phyloP scores from a whole-genome alignment of 2,888 invertebrate genomes.

The Thera britannica region DNA sequence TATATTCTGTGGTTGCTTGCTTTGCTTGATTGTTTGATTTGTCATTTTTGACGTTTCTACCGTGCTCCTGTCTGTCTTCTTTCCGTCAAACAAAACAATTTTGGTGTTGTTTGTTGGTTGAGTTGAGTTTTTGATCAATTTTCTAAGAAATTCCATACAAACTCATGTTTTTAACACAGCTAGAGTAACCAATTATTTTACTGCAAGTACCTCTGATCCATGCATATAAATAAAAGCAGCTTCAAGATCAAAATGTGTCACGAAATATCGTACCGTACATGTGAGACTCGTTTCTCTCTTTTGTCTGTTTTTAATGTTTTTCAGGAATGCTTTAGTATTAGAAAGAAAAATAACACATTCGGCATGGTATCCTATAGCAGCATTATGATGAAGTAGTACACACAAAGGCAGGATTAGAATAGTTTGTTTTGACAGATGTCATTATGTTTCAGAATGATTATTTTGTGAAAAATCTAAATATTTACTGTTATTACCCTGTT shows the following conservation, averaged over 20 bases:
- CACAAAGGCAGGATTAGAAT: constrained; percentile 33
- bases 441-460: constrained; percentile 61
- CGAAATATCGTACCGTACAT: constrained; percentile 56
- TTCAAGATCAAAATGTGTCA: constrained; percentile 52
- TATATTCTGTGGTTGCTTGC: background rate
- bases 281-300: constrained; percentile 60
- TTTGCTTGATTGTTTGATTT: constrained; percentile 2
- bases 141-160: constrained; percentile 26
- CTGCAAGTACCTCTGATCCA: constrained; percentile 15
- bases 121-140: constrained; percentile 69
- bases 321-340: constrained; percentile 10
- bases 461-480: constrained; percentile 60
- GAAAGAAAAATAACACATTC: background rate
- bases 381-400: background rate
- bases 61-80: constrained; percentile 59
- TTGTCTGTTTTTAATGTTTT: constrained; percentile 26
- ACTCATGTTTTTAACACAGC: constrained; percentile 7
- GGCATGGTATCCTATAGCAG: background rate
- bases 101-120: constrained; percentile 11
- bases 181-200: background rate
- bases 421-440: constrained; percentile 72
- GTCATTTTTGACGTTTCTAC: background rate
- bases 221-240: constrained; percentile 14
- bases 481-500: constrained; percentile 54
- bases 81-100: constrained; percentile 43